phyloP scores from a whole-genome alignment of 37 sponge, comb jelly and placozoan genomes.

The Chondrosia reniformis region DNA sequence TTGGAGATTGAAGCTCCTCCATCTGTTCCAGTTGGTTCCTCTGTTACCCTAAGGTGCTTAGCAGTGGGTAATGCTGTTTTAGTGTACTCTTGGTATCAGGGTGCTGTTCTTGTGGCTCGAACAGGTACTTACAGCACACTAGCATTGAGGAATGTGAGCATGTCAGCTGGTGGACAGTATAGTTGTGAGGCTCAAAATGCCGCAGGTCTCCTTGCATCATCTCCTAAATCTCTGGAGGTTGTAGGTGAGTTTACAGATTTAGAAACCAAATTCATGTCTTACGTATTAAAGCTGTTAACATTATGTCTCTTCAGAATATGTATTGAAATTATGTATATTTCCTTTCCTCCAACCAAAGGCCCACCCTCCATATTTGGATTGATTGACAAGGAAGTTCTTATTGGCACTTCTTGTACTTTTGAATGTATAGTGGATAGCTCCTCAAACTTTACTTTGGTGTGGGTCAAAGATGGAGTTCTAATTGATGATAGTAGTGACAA shows the following conservation, averaged over 20 bases:
- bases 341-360: too few relatives aligned
- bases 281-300: too few relatives aligned
- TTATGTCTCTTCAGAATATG: too few relatives aligned
- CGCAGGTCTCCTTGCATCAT: neutral
- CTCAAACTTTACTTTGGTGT: neutral
- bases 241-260: too few relatives aligned
- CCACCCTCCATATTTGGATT: neutral
- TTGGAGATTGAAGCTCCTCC: neutral
- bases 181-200: neutral
- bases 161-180: neutral
- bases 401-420: neutral
- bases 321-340: too few relatives aligned
- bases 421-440: neutral
- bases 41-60: neutral
- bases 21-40: slow-evolving; percentile 5
- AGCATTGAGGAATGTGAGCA: neutral
- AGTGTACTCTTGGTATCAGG: neutral
- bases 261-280: too few relatives aligned
- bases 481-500: neutral
- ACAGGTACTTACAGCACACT: neutral
- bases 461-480: neutral
- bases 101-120: neutral
- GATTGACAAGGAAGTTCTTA: neutral
- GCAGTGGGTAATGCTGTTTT: neutral
- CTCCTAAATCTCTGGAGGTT: neutral